Evolutionary conservation across 2,888 invertebrate species (phyloP).

Genomic region (Pilophorus perplexus): DNA sequence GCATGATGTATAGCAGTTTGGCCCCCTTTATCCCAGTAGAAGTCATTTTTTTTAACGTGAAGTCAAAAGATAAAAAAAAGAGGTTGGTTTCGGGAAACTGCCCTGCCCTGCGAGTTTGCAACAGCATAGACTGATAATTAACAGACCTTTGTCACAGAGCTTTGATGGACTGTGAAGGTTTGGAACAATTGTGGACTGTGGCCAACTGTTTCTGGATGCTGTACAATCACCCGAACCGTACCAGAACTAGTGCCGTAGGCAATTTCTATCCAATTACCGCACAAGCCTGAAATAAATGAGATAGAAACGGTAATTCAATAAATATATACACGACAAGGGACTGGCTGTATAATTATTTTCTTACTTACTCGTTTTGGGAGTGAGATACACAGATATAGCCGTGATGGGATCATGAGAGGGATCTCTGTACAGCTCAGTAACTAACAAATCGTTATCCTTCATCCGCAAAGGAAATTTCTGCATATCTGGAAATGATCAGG

Average conservation of each 20-base stretch:
- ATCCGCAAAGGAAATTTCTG: conserved; percentile 97
- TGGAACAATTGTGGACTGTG: conserved; percentile 98
- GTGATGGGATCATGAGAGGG: conserved; percentile 94
- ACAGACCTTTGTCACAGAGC: conserved; percentile 84
- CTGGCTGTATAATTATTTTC: too few relatives aligned
- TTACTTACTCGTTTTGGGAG: conserved; percentile 98
- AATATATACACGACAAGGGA: too few relatives aligned
- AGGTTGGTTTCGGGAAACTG: too few relatives aligned
- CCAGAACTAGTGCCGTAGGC: conserved; percentile 97
- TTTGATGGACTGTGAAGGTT: conserved; percentile 95
- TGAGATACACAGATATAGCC: conserved; percentile 95
- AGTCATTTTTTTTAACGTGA: too few relatives aligned
- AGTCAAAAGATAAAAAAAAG: too few relatives aligned
- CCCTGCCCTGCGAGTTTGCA: too few relatives aligned
- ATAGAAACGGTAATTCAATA: too few relatives aligned
- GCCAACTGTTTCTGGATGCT: conserved; percentile 98
- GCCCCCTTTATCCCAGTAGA: not conserved
- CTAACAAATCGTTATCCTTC: conserved; percentile 97
- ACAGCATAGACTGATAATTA: too few relatives aligned
- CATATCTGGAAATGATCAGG: conserved; percentile 72
- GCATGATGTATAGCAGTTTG: too few relatives aligned
- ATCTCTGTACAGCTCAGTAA: conserved; percentile 93
- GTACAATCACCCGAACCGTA: conserved; percentile 94
- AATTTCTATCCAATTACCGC: conserved; percentile 99
- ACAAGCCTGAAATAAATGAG: conserved; percentile 65